Evolutionary conservation across 92 coral and sea anemone genomes (phyloP).

Genomic region (Epizoanthus rinbou): DNA sequence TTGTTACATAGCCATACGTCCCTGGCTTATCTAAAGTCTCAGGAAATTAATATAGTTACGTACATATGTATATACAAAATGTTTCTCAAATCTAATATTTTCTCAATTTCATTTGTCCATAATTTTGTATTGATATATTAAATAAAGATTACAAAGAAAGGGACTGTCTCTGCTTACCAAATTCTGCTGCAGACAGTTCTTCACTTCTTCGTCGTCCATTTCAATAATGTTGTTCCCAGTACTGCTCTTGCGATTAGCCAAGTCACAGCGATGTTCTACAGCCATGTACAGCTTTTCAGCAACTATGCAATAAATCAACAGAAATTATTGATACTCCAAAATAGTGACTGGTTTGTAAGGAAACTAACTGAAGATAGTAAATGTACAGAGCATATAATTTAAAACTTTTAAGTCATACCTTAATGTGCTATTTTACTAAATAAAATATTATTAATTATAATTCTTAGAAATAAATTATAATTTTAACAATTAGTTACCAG

Average conservation of each 20-base stretch:
- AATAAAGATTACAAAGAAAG: background rate
- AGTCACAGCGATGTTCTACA: conserved; percentile 75
- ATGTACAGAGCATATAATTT: too few relatives aligned
- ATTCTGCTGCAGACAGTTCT: conserved; percentile 32
- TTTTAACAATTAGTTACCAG: too few relatives aligned
- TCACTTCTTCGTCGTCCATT: conserved; percentile 56
- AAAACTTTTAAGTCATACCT: too few relatives aligned
- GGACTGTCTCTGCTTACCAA: conserved; percentile 37
- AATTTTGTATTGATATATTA: background rate
- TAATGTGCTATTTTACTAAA: too few relatives aligned
- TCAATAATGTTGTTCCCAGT: conserved; percentile 23
- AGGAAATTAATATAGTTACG: too few relatives aligned
- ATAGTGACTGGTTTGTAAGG: background rate
- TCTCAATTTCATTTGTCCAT: background rate
- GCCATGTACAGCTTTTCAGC: conserved; percentile 74
- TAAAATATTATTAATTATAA: too few relatives aligned
- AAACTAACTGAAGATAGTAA: background rate
- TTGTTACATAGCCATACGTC: too few relatives aligned
- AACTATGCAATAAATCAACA: conserved; percentile 40
- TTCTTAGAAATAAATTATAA: too few relatives aligned
- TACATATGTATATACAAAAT: too few relatives aligned
- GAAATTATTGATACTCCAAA: background rate
- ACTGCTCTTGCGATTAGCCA: conserved; percentile 38
- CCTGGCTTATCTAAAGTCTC: too few relatives aligned
- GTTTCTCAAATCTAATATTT: background rate